These are phyloP conservation scores for Acromyrmex echinatior DNA, from an alignment of 1,140 invertebrate species.

Conservation along the genomic window DNA sequence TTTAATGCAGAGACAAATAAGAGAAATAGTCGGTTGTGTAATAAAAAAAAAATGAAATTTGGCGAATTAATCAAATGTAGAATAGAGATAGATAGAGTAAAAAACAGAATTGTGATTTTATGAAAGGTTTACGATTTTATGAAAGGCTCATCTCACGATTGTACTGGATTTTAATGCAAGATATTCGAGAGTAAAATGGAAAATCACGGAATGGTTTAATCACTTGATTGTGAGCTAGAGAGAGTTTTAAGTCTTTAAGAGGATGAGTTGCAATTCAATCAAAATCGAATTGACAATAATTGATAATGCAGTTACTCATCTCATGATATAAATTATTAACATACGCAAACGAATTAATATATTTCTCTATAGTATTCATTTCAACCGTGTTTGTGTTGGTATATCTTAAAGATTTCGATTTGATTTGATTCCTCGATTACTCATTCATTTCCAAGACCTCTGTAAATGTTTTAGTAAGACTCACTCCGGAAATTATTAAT, in stretches of 20 bases:
- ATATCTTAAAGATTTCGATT: slow-evolving; percentile 20
- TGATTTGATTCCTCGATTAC: slow-evolving; percentile 28
- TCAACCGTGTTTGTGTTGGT: not conserved
- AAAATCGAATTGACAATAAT: slow-evolving; percentile 28
- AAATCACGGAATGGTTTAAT: slow-evolving; percentile 68
- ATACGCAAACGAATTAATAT: not conserved
- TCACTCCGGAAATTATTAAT: slow-evolving; percentile 25
- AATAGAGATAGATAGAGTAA: too few relatives aligned
- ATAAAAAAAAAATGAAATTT: not conserved
- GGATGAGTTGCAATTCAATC: slow-evolving; percentile 14
- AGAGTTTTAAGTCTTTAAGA: not conserved
- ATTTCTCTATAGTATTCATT: not conserved
- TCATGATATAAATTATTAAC: not conserved
- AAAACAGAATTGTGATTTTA: not conserved
- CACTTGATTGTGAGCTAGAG: slow-evolving; percentile 7
- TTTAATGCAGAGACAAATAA: not conserved
- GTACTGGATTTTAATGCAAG: slow-evolving; percentile 49
- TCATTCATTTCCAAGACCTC: slow-evolving; percentile 17
- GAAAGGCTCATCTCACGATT: slow-evolving; percentile 63
- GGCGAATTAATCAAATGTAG: not conserved
- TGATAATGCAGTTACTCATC: not conserved
- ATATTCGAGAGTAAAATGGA: slow-evolving; percentile 67
- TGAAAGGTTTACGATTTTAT: slow-evolving; percentile 18
- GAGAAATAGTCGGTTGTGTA: not conserved
- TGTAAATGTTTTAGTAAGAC: not conserved